A percentile compares a stretch with the other conserved stretches of the same genome.
Evolutionary conservation across 2,888 invertebrate species (phyloP).

Genomic region (Hybos culiciformis): DNA sequence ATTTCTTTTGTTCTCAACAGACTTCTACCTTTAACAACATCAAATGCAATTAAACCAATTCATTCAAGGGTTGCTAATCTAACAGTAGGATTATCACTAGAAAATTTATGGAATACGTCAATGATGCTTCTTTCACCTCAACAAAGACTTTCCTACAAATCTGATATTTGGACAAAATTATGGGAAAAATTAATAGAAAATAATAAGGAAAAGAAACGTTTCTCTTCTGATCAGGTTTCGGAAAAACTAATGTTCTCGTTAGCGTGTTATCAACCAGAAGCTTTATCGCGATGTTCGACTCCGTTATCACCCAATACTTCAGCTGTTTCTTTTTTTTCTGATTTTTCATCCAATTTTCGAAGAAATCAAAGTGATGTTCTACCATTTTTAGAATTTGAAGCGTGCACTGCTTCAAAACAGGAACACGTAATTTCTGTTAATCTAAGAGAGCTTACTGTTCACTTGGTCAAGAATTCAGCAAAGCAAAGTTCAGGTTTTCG

Average conservation of each 20-base stretch:
- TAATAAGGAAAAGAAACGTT: constrained; percentile 46
- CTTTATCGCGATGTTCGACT: constrained; percentile 69
- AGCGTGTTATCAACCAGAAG: constrained; percentile 77
- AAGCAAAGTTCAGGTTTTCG: constrained; percentile 37
- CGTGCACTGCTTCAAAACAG: constrained; percentile 76
- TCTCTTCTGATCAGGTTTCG: constrained; percentile 54
- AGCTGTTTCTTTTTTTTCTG: constrained; percentile 37
- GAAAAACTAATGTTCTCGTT: constrained; percentile 67
- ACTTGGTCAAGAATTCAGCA: constrained; percentile 52
- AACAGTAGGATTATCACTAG: constrained; percentile 54
- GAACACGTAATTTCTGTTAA: constrained; percentile 81
- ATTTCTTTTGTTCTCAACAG: too few relatives aligned
- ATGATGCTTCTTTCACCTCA: constrained; percentile 74
- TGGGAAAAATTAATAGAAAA: constrained; percentile 57
- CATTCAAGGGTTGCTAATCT: constrained; percentile 36
- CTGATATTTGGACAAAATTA: constrained; percentile 70
- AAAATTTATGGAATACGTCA: constrained; percentile 65
- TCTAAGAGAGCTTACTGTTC: constrained; percentile 71
- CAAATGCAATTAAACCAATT: constrained; percentile 28
- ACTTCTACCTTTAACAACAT: constrained; percentile 56
- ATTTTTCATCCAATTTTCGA: constrained; percentile 32
- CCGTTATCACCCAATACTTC: constrained; percentile 60
- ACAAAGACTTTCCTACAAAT: constrained; percentile 66
- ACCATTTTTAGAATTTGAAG: constrained; percentile 71
- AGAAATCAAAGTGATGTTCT: constrained; percentile 43